Evolutionary conservation across 2,113 vertebrate genomes (phyloP), one percentile per base, ranked within the genome.

Genomic region (Anolis sagrei): DNA sequence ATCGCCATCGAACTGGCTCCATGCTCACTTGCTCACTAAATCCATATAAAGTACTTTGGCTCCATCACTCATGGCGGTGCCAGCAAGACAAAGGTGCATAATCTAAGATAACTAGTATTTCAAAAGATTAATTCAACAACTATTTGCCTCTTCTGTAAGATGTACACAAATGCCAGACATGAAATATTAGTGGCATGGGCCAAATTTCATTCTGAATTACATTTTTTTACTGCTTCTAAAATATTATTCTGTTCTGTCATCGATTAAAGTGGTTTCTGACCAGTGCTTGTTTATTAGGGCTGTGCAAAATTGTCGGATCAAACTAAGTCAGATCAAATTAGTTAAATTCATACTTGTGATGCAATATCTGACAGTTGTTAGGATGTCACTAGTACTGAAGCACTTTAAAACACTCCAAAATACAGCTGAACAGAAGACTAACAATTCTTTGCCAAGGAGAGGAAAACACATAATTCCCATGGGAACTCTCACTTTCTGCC

Each of bases 1-100:
- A 82, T 13, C 29, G 87, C 72, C 77, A 86, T 16, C 16, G 32
- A 86, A 80, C 44, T 70, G 74, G n/a, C 88, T 49, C 48, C 76
- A 81, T 39, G 7, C 58, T 19, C 1, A 5, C 49, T 82, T 34
- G 19, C 7, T 78, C 54, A 80, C 76, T 58, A 11, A 85, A 74
- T 58, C 19, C 7, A 44, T 79, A 23, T 66, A 44, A 83, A 3
- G 4, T 5, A 64, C 5, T 19, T 81, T 14, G 16, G 61, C 81
- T 49, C 78, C 78, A 68, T 62, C 49, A 19, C 10, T 76, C 73
- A 79, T 0, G 0, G 51, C 3, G 87, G 69, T 58, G 54, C 0
- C 77, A 39, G 9, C 29, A 61, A 10, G 62, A 64, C 29, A 74
- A 78, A 36, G 85, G 49, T 5, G 34, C 4, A 21, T 83, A 82